These are phyloP conservation scores for Anthonomus grandis DNA, from an alignment of 1,140 invertebrate species.

Conservation along the genomic window DNA sequence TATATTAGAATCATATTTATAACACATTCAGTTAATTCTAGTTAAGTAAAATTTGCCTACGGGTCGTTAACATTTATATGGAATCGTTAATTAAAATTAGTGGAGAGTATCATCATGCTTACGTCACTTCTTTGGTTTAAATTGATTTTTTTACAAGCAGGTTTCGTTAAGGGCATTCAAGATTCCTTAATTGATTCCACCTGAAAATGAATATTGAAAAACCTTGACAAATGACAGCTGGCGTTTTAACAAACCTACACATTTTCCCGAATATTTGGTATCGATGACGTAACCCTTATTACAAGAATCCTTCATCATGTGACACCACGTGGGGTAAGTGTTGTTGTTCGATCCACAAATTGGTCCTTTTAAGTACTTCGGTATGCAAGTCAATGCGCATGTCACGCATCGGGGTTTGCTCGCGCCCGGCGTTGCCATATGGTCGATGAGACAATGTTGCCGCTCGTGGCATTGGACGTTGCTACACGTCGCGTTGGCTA, in stretches of 20 bases:
- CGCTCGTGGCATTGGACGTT: conserved; percentile 69
- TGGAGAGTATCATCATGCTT: not conserved
- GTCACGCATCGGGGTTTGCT: conserved; percentile 70
- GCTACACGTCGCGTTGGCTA: conserved; percentile 72
- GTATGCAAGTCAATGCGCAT: conserved; percentile 61
- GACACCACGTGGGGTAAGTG: conserved; percentile 84
- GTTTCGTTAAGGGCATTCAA: too few species aligned
- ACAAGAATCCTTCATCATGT: conserved; percentile 81
- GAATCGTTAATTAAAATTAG: conserved; percentile 22
- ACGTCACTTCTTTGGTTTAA: conserved; percentile 24
- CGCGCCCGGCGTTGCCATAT: conserved; percentile 60
- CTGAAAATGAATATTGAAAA: too few species aligned
- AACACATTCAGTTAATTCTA: conserved; percentile 15
- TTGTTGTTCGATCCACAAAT: conserved; percentile 80
- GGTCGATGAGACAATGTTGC: conserved; percentile 73
- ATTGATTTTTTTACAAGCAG: too few species aligned
- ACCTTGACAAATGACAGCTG: too few species aligned
- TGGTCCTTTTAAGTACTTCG: conserved; percentile 51
- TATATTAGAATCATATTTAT: conserved; percentile 23
- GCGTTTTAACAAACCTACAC: conserved; percentile 48
- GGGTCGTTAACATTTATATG: conserved; percentile 16
- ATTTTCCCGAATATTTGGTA: conserved; percentile 69
- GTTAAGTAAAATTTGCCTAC: conserved; percentile 25
- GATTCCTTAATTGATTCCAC: too few species aligned
- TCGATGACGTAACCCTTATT: conserved; percentile 74